Evolutionary conservation across 2,888 invertebrate genomes (phyloP).

Genomic region (Catocala fraxini): DNA sequence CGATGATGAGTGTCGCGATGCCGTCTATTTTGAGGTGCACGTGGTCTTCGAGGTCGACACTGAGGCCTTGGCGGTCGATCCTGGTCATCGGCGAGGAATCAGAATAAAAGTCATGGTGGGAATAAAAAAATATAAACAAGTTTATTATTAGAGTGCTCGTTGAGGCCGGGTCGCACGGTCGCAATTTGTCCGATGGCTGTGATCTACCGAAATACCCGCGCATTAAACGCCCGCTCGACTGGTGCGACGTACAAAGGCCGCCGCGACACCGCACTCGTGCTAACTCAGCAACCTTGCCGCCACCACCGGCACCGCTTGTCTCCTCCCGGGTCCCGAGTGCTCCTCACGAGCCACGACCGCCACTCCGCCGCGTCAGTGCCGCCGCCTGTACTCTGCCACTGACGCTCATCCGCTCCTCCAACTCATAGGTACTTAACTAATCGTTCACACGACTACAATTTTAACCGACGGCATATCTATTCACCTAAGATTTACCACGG

Average conservation of each 20-base stretch:
- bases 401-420: slow-evolving; percentile 25
- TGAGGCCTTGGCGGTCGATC: slow-evolving; percentile 58
- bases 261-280: slow-evolving; percentile 68
- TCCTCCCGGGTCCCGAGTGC: slow-evolving; percentile 21
- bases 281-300: slow-evolving; percentile 64
- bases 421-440: slow-evolving; percentile 51
- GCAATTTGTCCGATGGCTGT: slow-evolving; percentile 85
- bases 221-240: slow-evolving; percentile 72
- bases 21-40: slow-evolving; percentile 79
- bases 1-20: slow-evolving; percentile 65
- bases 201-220: slow-evolving; percentile 86
- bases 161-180: slow-evolving; percentile 86
- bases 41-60: slow-evolving; percentile 79
- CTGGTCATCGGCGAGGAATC: slow-evolving; percentile 62
- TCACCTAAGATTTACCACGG: slow-evolving; percentile 30
- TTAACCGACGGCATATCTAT: slow-evolving; percentile 30
- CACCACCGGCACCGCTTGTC: slow-evolving; percentile 53
- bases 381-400: slow-evolving; percentile 30
- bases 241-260: slow-evolving; percentile 72
- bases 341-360: slow-evolving; percentile 32
- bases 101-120: slow-evolving; percentile 75
- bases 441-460: slow-evolving; percentile 31
- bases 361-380: slow-evolving; percentile 30
- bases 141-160: slow-evolving; percentile 86
- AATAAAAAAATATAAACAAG: slow-evolving; percentile 86